phyloP scores from a whole-genome alignment of 2,797 vertebrate species.

The Anguilla anguilla region DNA sequence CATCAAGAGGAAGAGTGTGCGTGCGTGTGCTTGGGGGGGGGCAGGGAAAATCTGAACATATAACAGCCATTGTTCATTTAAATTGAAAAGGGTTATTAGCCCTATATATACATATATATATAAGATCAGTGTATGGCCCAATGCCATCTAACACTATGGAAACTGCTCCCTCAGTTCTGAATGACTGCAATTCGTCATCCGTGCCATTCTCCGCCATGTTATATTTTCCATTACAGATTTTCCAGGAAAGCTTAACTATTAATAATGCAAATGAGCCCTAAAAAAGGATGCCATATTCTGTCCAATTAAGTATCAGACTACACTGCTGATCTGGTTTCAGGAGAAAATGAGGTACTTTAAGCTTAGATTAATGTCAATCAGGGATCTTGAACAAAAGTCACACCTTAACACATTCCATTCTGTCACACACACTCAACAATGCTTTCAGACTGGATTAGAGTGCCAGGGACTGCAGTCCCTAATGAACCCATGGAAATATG shows the following conservation, averaged over 20 bases:
- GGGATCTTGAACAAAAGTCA: not conserved
- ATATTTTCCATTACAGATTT: not conserved
- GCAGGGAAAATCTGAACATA: not conserved
- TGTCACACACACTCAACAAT: not conserved
- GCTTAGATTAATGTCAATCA: not conserved
- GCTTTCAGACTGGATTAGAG: not conserved
- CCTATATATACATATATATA: not conserved
- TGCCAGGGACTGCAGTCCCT: too few relatives aligned
- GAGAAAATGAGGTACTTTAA: not conserved
- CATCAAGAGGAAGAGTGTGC: not conserved
- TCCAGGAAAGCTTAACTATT: not conserved
- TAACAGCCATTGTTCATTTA: not conserved
- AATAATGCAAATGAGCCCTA: slow-evolving; percentile 6
- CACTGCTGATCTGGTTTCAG: slow-evolving; percentile 18
- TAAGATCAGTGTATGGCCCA: not conserved
- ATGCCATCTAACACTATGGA: slow-evolving; percentile 6
- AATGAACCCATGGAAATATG: not conserved
- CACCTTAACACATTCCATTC: not conserved
- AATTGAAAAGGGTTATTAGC: not conserved
- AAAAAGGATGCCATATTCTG: slow-evolving; percentile 1
- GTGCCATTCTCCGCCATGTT: not conserved
- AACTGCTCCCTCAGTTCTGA: not conserved
- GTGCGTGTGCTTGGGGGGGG: not conserved
- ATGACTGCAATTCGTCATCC: not conserved
- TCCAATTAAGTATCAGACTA: not conserved